Conservation (phyloP, 2,113 vertebrate species). For the Thymallus thymallus region DNA sequence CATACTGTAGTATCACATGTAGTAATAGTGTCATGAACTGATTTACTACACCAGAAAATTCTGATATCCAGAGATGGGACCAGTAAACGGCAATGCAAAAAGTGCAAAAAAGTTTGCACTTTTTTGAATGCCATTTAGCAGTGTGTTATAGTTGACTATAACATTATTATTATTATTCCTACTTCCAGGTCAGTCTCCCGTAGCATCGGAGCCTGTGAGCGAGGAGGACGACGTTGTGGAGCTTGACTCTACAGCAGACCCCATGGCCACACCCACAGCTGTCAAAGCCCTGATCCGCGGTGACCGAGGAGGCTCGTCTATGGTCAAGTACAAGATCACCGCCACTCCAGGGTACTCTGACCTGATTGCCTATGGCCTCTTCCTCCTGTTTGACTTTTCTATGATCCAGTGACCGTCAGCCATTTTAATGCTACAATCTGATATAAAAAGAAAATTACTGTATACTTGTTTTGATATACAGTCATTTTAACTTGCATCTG, state of each 20-base stretch:
- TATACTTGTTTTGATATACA: no score
- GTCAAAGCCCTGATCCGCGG: slow-evolving; percentile 57
- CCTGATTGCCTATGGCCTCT: neutral
- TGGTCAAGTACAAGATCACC: slow-evolving; percentile 77
- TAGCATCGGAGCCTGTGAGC: neutral
- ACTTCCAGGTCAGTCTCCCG: neutral
- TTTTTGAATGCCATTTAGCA: no score
- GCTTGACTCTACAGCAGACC: neutral
- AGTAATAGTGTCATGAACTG: no score
- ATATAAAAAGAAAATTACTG: no score
- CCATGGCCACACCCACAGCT: slow-evolving; percentile 58
- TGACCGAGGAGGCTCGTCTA: slow-evolving; percentile 61
- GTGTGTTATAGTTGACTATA: no score
- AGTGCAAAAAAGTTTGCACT: no score
- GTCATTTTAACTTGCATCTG: no score
- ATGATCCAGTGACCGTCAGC: neutral
- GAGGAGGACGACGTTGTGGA: neutral
- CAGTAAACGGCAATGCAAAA: no score
- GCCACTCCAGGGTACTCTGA: slow-evolving; percentile 67
- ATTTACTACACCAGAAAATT: no score
- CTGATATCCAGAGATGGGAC: no score
- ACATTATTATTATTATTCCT: neutral
- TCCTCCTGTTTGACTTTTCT: neutral
- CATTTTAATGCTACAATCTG: no score
- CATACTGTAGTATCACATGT: no score